Percentiles rank a stretch among this genome's conserved stretches.
Evolutionary conservation across 2,797 vertebrate genomes (phyloP).

Genomic region (Gallirallus australis): DNA sequence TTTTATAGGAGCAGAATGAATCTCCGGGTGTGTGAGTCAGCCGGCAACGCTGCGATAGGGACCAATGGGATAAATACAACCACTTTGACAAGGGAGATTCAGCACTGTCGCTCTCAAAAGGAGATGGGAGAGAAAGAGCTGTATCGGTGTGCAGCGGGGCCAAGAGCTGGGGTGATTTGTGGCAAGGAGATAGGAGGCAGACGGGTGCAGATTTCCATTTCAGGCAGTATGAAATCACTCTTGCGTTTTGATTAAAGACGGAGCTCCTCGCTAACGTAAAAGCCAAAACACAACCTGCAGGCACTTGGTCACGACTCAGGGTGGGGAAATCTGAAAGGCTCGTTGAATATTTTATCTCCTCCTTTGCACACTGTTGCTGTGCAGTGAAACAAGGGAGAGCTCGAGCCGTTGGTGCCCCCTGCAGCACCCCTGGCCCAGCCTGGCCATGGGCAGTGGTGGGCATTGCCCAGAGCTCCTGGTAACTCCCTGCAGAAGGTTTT

Average conservation of each 20-base stretch:
- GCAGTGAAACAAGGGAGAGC: background rate
- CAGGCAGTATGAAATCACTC: background rate
- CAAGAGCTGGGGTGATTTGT: background rate
- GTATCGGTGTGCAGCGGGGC: background rate
- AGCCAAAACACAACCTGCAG: background rate
- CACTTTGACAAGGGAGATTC: background rate
- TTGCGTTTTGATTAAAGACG: background rate
- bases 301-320: background rate
- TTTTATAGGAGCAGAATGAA: background rate
- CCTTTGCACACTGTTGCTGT: background rate
- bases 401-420: rapidly evolving
- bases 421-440: background rate
- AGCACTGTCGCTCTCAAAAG: background rate
- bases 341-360: background rate
- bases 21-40: background rate
- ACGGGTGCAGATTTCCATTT: background rate
- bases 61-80: background rate
- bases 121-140: background rate
- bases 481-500: background rate
- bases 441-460: rapidly evolving
- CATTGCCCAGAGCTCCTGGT: background rate
- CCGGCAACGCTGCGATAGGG: background rate
- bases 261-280: background rate
- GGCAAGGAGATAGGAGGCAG: background rate
- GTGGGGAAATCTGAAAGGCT: background rate